These are phyloP conservation scores for Lota lota DNA, from an alignment of 2,113 vertebrate genomes.

Conservation along the genomic window DNA sequence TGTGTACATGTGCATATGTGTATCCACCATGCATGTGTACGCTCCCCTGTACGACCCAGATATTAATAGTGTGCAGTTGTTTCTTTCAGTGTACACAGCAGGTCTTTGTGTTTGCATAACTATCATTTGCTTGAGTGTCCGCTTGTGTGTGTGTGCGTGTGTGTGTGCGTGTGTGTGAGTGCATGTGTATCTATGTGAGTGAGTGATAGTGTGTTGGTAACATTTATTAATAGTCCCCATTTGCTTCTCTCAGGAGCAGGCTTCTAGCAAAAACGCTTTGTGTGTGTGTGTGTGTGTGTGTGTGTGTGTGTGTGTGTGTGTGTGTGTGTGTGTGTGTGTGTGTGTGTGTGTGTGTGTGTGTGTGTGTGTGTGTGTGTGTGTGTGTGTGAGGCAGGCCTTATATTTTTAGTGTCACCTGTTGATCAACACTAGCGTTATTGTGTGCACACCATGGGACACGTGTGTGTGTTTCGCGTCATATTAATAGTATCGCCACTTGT, in stretches of 20 bases:
- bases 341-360: constrained; percentile 1
- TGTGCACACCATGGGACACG: constrained; percentile 22
- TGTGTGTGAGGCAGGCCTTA: neutral
- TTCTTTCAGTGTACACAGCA: constrained; percentile 61
- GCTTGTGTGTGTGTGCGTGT: constrained; percentile 37
- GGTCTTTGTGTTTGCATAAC: constrained; percentile 68
- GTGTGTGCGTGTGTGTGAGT: constrained; percentile 12
- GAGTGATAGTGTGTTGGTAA: constrained; percentile 14
- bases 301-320: too few relatives aligned
- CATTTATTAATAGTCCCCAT: constrained; percentile 60
- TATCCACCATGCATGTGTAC: constrained; percentile 33
- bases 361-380: constrained; percentile 34
- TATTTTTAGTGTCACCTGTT: constrained; percentile 72
- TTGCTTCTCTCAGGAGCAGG: constrained; percentile 48
- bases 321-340: too few relatives aligned
- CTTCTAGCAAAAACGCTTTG: neutral
- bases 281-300: neutral
- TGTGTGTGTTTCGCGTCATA: constrained; percentile 29
- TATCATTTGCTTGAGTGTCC: constrained; percentile 50
- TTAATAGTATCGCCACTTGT: constrained; percentile 51
- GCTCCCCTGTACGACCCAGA: constrained; percentile 34
- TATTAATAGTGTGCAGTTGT: constrained; percentile 68
- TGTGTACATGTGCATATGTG: constrained; percentile 32
- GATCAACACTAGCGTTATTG: constrained; percentile 47
- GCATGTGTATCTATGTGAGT: constrained; percentile 22